Conservation (phyloP, 2,888 invertebrate species). For the Archips crataeganus region DNA sequence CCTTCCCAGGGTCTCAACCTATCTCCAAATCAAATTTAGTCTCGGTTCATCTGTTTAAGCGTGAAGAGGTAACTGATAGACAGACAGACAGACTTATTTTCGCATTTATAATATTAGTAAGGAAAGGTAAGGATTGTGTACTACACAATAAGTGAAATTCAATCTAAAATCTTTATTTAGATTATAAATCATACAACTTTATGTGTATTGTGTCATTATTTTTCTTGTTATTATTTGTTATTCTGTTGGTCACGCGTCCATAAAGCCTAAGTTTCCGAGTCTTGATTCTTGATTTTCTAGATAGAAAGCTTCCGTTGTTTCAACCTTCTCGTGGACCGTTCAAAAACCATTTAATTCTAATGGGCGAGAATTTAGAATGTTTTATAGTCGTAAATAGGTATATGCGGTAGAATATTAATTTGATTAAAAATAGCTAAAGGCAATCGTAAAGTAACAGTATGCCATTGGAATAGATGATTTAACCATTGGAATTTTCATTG, state of each 20-base stretch:
- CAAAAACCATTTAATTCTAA: slow-evolving; percentile 32
- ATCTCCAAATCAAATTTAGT: no score
- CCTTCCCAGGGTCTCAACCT: no score
- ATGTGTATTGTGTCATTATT: neutral
- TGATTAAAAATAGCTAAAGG: slow-evolving; percentile 27
- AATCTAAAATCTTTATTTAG: no score
- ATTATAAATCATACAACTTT: neutral
- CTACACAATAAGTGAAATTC: no score
- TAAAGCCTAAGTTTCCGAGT: neutral
- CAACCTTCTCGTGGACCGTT: slow-evolving; percentile 12
- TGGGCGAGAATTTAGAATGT: slow-evolving; percentile 23
- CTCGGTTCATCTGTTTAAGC: no score
- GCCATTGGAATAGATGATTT: slow-evolving; percentile 18
- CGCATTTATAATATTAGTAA: no score
- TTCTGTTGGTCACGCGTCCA: neutral
- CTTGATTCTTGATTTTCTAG: slow-evolving; percentile 1
- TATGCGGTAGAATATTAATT: slow-evolving; percentile 39
- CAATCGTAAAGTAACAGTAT: slow-evolving; percentile 34
- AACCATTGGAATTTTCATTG: slow-evolving; percentile 36
- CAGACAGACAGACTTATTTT: no score
- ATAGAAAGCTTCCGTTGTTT: neutral
- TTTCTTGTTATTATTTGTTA: neutral
- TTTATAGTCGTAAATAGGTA: slow-evolving; percentile 32
- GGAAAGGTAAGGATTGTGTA: no score
- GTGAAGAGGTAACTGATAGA: no score